Evolutionary conservation across 2,113 vertebrate species (phyloP).

Genomic region (Podarcis muralis): DNA sequence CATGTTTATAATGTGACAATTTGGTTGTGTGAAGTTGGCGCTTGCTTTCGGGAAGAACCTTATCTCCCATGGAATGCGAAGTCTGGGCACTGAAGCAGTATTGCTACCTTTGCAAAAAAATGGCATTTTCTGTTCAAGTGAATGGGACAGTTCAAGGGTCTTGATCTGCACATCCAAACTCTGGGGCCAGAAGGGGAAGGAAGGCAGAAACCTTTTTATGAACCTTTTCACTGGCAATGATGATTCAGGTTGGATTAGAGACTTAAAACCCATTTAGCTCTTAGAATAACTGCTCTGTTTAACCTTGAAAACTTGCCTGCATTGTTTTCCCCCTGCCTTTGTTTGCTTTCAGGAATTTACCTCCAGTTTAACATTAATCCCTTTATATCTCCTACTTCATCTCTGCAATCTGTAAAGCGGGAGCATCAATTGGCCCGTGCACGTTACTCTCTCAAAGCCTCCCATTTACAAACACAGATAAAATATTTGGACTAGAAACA

Average conservation of each 20-base stretch:
- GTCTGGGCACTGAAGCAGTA: neutral
- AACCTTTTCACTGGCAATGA: slow-evolving; percentile 30
- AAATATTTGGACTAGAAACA: slow-evolving; percentile 28
- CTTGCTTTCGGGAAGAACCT: neutral
- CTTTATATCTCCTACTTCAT: slow-evolving; percentile 54
- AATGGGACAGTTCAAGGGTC: neutral
- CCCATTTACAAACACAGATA: slow-evolving; percentile 41
- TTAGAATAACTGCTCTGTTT: slow-evolving; percentile 57
- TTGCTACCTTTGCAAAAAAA: neutral
- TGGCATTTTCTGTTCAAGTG: neutral
- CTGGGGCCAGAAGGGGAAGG: neutral
- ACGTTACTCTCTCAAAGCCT: slow-evolving; percentile 21
- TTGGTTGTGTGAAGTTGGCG: neutral
- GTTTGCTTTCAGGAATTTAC: slow-evolving; percentile 68
- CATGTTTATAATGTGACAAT: neutral
- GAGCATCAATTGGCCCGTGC: slow-evolving; percentile 26
- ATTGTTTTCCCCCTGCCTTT: slow-evolving; percentile 56
- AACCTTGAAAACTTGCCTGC: slow-evolving; percentile 60
- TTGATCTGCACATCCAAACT: neutral
- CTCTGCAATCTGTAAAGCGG: slow-evolving; percentile 60
- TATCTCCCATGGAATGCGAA: neutral
- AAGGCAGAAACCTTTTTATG: neutral
- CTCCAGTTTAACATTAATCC: slow-evolving; percentile 63
- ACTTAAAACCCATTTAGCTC: slow-evolving; percentile 62
- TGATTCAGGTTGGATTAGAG: slow-evolving; percentile 38